Evolutionary conservation across 1,140 invertebrate genomes (phyloP), one percentile per base, ranked within the genome.

Genomic region (Lethocerus indicus): DNA sequence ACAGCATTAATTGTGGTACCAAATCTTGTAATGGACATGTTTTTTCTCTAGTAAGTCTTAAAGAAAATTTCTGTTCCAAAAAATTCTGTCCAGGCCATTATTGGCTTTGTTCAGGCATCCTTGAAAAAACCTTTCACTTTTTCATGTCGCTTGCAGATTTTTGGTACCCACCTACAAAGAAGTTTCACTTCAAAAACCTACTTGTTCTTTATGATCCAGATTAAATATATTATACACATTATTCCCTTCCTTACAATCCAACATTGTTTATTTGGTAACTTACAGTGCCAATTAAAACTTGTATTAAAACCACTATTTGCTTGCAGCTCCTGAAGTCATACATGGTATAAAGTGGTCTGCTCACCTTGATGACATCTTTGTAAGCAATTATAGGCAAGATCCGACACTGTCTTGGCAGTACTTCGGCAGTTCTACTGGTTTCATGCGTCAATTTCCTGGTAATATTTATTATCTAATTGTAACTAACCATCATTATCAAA

Each of bases 331-430:
- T 14, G 46, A 44, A 35, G 51, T 58, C 4, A 43, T 51, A 29
- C 42, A 42, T 14, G 50, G 47, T 23, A 42, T 57, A n/a, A 39
- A 78, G 58, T 95, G 90, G 90, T 89, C 89, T 0, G 81, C 85
- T 61, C 65, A 67, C 3, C 67, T 98, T 25, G 87, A 94, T 62
- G 69, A 82, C 21, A 75, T 82, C 0, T 98, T 96, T 63, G 72
- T 69, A 51, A 75, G 83, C 56, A 97, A 97, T 66, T 85, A 85
- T 57, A 72, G 80, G 43, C 73, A 79, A 2, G 89, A 97, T 72
- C 83, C 85, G 1, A 81, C 87, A 0, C 66, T 97, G 6, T 79
- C 82, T 0, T 97, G 89, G 88, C 94, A 98, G 67, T 97, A 93
- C 63, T 97, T 97, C 66, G 88, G 91, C 12, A 91, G 87, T 55